Evolutionary conservation across 2,113 vertebrate genomes (phyloP).

Genomic region (Oncorhynchus gorbuscha): DNA sequence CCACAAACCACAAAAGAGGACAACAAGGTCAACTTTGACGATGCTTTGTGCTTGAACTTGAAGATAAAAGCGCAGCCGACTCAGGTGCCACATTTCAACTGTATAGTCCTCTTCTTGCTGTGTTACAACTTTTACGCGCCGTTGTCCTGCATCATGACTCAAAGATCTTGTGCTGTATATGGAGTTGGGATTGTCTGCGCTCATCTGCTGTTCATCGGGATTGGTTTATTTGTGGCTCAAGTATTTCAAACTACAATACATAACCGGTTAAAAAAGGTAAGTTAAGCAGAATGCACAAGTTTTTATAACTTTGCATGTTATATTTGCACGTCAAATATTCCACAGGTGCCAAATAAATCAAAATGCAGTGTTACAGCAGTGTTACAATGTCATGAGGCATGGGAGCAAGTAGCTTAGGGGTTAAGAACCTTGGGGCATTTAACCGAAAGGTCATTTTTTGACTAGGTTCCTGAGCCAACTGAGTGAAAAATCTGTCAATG

Average conservation of each 20-base stretch:
- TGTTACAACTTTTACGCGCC: background rate
- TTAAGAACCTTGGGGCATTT: too few relatives aligned
- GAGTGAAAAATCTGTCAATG: too few relatives aligned
- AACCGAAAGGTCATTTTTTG: too few relatives aligned
- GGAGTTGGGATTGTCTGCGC: conserved; percentile 57
- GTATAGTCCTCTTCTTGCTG: background rate
- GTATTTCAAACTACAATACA: conserved; percentile 62
- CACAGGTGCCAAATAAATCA: too few relatives aligned
- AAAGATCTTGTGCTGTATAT: conserved; percentile 60
- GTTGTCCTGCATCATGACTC: conserved; percentile 60
- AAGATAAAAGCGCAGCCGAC: too few relatives aligned
- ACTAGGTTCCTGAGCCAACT: too few relatives aligned
- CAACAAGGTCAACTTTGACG: background rate
- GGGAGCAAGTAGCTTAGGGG: too few relatives aligned
- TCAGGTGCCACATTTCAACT: background rate
- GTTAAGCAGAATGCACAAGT: background rate
- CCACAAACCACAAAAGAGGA: background rate
- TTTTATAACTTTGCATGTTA: background rate
- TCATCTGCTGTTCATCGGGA: conserved; percentile 61
- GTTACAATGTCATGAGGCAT: too few relatives aligned
- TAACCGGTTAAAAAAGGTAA: conserved; percentile 75
- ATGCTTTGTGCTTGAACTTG: background rate
- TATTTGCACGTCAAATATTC: too few relatives aligned
- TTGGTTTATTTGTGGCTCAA: conserved; percentile 55
- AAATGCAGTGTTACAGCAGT: too few relatives aligned